Evolutionary conservation across 2,888 invertebrate species (phyloP).

Genomic region (Drosophila atroscutellata): DNA sequence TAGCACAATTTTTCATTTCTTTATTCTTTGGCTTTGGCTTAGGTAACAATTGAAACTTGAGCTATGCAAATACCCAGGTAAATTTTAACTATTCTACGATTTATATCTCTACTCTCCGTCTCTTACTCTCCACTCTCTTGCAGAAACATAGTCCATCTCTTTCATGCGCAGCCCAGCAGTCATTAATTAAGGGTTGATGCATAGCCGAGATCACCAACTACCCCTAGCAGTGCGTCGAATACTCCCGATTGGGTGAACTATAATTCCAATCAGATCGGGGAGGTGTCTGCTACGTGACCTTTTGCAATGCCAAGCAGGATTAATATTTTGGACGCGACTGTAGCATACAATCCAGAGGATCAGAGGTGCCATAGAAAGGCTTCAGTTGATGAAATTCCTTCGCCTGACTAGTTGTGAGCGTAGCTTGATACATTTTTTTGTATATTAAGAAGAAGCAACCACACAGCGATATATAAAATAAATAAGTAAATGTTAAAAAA

Average conservation of each 20-base stretch:
- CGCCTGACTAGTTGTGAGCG: slow-evolving; percentile 21
- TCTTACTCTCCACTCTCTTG: background rate
- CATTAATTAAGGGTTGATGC: slow-evolving; percentile 51
- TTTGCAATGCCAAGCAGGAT: slow-evolving; percentile 12
- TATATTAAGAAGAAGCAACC: background rate
- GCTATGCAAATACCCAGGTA: slow-evolving; percentile 19
- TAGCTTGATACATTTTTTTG: slow-evolving; percentile 7
- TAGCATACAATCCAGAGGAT: slow-evolving; percentile 18
- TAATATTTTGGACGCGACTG: slow-evolving; percentile 62
- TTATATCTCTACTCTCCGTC: background rate
- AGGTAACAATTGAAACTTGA: slow-evolving; percentile 16
- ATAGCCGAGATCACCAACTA: slow-evolving; percentile 51
- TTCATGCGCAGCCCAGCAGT: background rate
- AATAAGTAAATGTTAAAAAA: background rate
- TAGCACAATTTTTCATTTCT: background rate
- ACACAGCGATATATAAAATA: background rate
- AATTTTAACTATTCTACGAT: background rate
- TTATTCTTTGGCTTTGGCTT: background rate
- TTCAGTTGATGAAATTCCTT: slow-evolving; percentile 54
- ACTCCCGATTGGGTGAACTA: slow-evolving; percentile 45
- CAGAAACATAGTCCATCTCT: slow-evolving; percentile 1
- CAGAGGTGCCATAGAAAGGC: background rate
- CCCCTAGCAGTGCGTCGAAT: slow-evolving; percentile 34
- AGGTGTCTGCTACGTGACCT: slow-evolving; percentile 63
- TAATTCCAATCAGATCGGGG: slow-evolving; percentile 70